phyloP scores from a whole-genome alignment of 1,140 invertebrate species.

The Musca domestica region DNA sequence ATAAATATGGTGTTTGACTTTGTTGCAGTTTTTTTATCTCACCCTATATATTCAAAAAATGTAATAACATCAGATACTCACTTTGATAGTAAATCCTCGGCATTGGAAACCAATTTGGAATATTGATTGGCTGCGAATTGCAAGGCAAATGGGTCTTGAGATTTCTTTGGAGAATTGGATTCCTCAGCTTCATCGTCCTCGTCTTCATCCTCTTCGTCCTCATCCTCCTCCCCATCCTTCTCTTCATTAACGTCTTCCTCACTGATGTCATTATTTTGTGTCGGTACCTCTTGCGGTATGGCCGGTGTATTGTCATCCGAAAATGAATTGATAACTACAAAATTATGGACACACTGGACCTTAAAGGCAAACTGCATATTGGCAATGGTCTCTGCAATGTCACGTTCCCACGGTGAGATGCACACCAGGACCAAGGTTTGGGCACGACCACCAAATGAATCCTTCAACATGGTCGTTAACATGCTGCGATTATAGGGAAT shows the following conservation, averaged over 20 bases:
- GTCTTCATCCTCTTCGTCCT: neutral
- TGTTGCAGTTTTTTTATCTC: too few relatives aligned
- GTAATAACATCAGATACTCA: constrained; percentile 24
- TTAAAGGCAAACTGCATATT: constrained; percentile 63
- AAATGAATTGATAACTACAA: constrained; percentile 67
- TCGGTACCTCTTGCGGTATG: constrained; percentile 46
- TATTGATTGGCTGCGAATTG: constrained; percentile 80
- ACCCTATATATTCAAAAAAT: too few relatives aligned
- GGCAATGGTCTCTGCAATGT: constrained; percentile 64
- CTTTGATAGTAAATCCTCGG: constrained; percentile 76
- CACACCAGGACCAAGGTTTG: constrained; percentile 67
- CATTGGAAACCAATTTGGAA: constrained; percentile 78
- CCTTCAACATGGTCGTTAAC: constrained; percentile 64
- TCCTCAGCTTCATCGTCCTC: neutral
- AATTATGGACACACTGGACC: constrained; percentile 64
- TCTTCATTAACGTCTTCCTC: neutral
- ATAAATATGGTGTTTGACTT: too few relatives aligned
- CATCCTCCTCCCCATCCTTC: neutral
- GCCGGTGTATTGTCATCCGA: constrained; percentile 63
- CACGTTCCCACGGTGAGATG: constrained; percentile 62
- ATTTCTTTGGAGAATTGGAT: too few relatives aligned
- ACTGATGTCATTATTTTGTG: constrained; percentile 27
- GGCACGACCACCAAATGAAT: constrained; percentile 68
- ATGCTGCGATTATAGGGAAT: constrained; percentile 63
- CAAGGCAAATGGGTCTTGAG: constrained; percentile 62